Conservation (phyloP, 2,888 invertebrate genomes). For the Chorisops tibialis region DNA sequence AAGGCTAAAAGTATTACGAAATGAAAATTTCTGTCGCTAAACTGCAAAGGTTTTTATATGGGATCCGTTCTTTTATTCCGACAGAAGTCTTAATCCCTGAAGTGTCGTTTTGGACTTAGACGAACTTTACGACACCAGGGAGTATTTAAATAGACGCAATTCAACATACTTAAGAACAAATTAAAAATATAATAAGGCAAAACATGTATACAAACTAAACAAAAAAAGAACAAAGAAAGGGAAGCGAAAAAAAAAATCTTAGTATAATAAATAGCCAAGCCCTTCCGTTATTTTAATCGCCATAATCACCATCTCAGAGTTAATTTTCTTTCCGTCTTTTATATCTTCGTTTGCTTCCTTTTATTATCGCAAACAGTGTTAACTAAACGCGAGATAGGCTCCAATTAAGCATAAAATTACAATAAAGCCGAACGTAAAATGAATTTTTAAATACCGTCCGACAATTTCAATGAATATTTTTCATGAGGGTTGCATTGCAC, state of each 20-base stretch:
- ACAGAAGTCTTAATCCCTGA: slow-evolving; percentile 12
- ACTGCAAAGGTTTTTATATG: too few relatives aligned
- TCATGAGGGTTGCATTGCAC: too few relatives aligned
- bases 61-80: slow-evolving; percentile 4
- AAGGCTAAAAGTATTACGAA: too few relatives aligned
- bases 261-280: slow-evolving; percentile 5
- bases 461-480: too few relatives aligned
- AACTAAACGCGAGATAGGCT: not conserved
- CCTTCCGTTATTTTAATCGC: slow-evolving; percentile 20
- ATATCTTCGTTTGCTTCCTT: not conserved
- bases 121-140: not conserved
- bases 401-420: slow-evolving; percentile 20
- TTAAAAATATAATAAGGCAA: not conserved
- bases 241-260: not conserved
- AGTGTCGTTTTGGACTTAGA: slow-evolving; percentile 10
- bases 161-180: slow-evolving; percentile 13
- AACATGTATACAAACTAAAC: not conserved
- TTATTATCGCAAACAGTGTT: too few relatives aligned
- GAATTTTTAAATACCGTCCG: slow-evolving; percentile 7
- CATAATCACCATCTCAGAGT: slow-evolving; percentile 14
- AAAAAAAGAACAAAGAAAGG: not conserved
- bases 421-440: slow-evolving; percentile 8
- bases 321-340: slow-evolving; percentile 17
- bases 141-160: not conserved
- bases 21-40: too few relatives aligned